phyloP scores from a whole-genome alignment of 2,113 vertebrate genomes.

The Tiliqua scincoides region DNA sequence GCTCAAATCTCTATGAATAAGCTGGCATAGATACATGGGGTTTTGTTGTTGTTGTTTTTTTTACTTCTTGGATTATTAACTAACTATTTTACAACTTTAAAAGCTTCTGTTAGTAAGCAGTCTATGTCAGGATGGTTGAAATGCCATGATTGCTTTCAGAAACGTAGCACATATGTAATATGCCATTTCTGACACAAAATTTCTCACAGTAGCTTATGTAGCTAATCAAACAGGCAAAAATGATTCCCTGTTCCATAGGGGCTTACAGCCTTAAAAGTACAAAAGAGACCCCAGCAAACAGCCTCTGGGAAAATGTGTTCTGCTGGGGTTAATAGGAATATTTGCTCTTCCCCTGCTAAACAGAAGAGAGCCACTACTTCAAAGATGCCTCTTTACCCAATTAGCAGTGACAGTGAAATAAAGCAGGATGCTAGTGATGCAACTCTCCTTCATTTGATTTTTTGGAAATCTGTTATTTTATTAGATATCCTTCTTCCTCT shows the following conservation, averaged over 20 bases:
- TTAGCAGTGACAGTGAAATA: no score
- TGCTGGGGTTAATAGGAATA: no score
- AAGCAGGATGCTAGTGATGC: not conserved
- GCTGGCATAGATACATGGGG: not conserved
- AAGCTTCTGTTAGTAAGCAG: constrained; percentile 16
- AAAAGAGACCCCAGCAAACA: no score
- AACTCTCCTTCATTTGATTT: constrained; percentile 13
- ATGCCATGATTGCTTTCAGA: constrained; percentile 13
- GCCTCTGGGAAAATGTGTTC: no score
- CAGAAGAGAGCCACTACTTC: no score
- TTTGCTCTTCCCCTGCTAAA: no score
- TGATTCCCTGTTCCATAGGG: no score
- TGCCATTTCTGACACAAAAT: no score
- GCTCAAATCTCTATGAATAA: constrained; percentile 15
- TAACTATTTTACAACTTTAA: not conserved
- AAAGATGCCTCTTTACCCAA: no score
- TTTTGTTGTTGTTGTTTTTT: not conserved
- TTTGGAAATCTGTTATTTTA: not conserved
- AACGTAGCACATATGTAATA: not conserved
- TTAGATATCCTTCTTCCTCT: not conserved
- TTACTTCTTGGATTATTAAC: constrained; percentile 2
- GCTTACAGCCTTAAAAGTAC: no score
- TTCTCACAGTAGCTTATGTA: no score
- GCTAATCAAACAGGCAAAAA: no score
- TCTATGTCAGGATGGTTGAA: constrained; percentile 16